Evolutionary conservation across 2,797 vertebrate genomes (phyloP), one percentile per base, ranked within the genome.

Genomic region (Fistularia commersonii): DNA sequence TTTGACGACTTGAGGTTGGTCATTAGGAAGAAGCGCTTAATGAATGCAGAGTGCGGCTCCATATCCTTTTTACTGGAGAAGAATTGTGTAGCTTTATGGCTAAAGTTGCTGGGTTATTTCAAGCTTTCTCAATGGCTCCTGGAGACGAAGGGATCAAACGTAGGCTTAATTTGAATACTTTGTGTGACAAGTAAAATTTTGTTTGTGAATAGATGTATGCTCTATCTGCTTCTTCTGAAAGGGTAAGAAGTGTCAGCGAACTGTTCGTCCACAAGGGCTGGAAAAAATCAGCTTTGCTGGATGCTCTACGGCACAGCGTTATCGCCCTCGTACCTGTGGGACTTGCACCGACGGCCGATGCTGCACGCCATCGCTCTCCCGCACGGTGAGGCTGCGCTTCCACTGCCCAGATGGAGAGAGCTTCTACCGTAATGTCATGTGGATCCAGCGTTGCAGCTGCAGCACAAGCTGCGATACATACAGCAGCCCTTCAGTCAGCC

Each of bases 391-490:
- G n/a, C 80, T 89, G 46, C 84, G 15, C 36, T 90, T 92, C 72
- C 70, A 15, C 54, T 92, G 91, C 68, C 72, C 80, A 0, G 80
- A 81, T 0, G 81, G 84, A 6, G 86, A 86, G 48, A 63, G 12
- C 65, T 65, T 90, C 66, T 69, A 65, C 3, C 81, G 79, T 1
- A 60, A 72, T 1, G 41, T 91, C 42, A 89, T 92, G 90, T 89
- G 86, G 90, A 86, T 92, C 52, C 79, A 82, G 46, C 82, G 73
- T 55, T 92, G 91, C 65, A 77, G 51, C 57, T 91, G 90, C 69
- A 61, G 7, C 5, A 39, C 35, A 2, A 66, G 44, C 51, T 85
- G 78, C 11, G 65, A 12, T 0, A 1, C 6, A 2, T 37, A 68
- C 33, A 6, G 43, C 11, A 7, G 60, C 7, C 74, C 82, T 7